Base-by-base conservation (phyloP, 2,888 invertebrate genomes). In the Hirtodrosophila alboralis region DNA sequence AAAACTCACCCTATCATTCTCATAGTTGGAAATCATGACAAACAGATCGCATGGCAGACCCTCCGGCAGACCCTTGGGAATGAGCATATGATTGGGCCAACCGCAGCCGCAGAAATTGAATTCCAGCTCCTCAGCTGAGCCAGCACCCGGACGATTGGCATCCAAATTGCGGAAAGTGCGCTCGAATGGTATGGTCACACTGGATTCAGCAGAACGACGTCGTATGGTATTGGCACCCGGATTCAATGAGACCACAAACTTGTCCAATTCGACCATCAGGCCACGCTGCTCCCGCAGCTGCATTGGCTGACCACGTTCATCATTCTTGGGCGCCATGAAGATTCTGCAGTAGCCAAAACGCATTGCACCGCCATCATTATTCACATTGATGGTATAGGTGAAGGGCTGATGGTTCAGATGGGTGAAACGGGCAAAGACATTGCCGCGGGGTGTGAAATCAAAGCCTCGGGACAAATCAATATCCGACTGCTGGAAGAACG, bases 71-170 rank as follows among this genome's bases (percentile, higher is more conserved):
- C 96, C 96, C 90, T 93, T 95, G 0, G 96, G 94, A 4, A 95
- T 84, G 5, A 96, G 92, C 94, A 96, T 93, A 89, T 96, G 95
- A 53, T 95, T 94, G 0, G 96, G 96, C 96, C 96, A 96, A 56
- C 96, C 96, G 86, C 96, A 96, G 61, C 96, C 96, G 91, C 96
- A 96, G 92, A 95, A 95, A 91, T 96, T 95, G 90, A 95, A 95
- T 63, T 91, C 91, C 0, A 91, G 91, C 0, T 91, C 90, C 0
- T 90, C 91, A 0, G 92, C 88, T n/a, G 91, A 89, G 33, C 92
- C 92, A 0, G 91, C 92, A 12, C 88, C 73, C 0, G 95, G 94
- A 0, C 95, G 92, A 49, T 90, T 91, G 1, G 87, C 80, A 72
- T 95, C 94, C 76, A 95, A 88, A 87, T 94, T 93, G 7, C 95